Percentiles rank a stretch among this genome's conserved stretches.
Conservation (phyloP, 2,888 invertebrate genomes). For the Pseudococcus longispinus region DNA sequence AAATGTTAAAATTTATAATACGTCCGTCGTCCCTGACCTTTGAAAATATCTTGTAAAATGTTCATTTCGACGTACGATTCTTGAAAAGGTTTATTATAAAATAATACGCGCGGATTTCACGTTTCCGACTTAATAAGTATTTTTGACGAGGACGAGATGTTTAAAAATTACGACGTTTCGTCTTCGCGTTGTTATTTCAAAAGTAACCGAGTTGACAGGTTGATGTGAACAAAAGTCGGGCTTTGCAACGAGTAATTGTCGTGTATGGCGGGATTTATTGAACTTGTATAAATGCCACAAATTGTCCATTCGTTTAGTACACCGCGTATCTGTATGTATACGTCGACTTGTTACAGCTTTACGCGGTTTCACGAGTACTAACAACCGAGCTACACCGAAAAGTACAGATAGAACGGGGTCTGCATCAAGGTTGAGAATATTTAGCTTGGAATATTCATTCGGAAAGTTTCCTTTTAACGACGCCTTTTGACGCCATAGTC, state of each 20-base stretch:
- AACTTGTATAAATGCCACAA: neutral
- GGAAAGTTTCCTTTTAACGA: neutral
- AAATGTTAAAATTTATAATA: neutral
- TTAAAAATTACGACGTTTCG: neutral
- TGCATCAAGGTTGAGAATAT: neutral
- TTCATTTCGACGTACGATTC: neutral
- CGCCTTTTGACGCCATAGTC: neutral
- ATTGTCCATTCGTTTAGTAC: neutral
- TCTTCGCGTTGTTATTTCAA: neutral
- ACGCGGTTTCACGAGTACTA: neutral
- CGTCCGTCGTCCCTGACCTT: conserved; percentile 3
- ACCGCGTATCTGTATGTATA: too few relatives aligned
- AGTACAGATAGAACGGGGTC: neutral
- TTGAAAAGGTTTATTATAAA: neutral
- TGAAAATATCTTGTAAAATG: neutral
- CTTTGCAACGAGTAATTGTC: neutral
- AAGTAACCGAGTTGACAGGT: neutral
- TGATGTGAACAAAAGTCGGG: neutral
- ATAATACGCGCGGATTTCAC: neutral
- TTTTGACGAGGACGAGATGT: neutral
- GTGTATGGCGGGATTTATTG: neutral
- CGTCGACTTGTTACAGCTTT: neutral
- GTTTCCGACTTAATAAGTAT: neutral
- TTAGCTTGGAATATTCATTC: neutral
- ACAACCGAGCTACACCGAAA: neutral